A percentile compares a stretch with the other conserved stretches of the same genome.
phyloP scores from a whole-genome alignment of 2,888 invertebrate species.

The Callyntrura guangdongensis region DNA sequence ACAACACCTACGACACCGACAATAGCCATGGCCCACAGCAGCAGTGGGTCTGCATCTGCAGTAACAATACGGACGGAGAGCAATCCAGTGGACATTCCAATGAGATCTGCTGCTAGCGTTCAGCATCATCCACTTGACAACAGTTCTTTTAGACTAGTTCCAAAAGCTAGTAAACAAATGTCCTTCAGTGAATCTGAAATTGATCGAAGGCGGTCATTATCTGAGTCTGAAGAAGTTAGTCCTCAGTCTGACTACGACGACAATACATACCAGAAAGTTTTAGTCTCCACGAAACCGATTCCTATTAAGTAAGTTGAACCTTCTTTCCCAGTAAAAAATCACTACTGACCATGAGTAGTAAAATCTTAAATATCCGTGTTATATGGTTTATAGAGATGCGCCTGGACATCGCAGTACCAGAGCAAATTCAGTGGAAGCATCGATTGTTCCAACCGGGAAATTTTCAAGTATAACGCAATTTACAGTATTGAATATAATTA shows the following conservation, averaged over 20 bases:
- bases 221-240: slow-evolving; percentile 72
- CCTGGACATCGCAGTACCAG: slow-evolving; percentile 73
- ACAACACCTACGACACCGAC: slow-evolving; percentile 11
- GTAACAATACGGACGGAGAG: slow-evolving; percentile 19
- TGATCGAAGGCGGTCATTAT: slow-evolving; percentile 67
- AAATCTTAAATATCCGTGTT: too few species aligned
- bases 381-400: slow-evolving; percentile 69
- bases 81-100: slow-evolving; percentile 52
- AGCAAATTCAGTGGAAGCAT: slow-evolving; percentile 76
- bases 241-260: slow-evolving; percentile 70
- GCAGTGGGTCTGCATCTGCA: slow-evolving; percentile 1
- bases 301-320: slow-evolving; percentile 89
- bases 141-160: slow-evolving; percentile 59
- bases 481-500: too few species aligned
- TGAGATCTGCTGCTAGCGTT: slow-evolving; percentile 17
- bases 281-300: slow-evolving; percentile 89
- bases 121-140: slow-evolving; percentile 60
- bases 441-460: slow-evolving; percentile 62
- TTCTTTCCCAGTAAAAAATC: too few species aligned
- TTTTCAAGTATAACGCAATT: slow-evolving; percentile 55
- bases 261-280: slow-evolving; percentile 65
- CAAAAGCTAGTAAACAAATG: slow-evolving; percentile 70
- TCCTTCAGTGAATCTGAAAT: slow-evolving; percentile 80
- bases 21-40: not conserved
- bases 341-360: too few species aligned